Base-by-base conservation (phyloP, 2,888 invertebrate species). In the Eristalis tenax region DNA sequence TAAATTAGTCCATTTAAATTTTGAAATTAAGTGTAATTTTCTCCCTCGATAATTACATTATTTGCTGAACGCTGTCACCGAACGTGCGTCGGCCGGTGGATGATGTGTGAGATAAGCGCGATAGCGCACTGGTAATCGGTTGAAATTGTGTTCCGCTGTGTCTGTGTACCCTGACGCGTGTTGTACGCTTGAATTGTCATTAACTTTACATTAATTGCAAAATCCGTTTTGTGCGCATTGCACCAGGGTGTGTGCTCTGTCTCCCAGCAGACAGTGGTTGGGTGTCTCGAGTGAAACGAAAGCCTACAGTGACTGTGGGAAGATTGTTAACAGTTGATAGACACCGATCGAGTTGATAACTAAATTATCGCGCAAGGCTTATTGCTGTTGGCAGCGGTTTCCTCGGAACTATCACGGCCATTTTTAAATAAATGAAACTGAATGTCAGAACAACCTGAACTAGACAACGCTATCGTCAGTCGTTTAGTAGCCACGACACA, bases 1-100 rank as follows among this genome's bases (percentile, higher is more conserved):
- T 76, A 75, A 80, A 88, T 88, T 83, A 86, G 80, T 86, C 73
- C 75, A 79, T 86, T 86, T 82, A 76, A 86, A 64, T 88, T 76
- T 82, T 76, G 56, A 88, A 50, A 82, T 78, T 77, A 73, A 80
- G 73, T 74, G 84, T 65, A 84, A 81, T 88, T 77, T 81, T 74
- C 76, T 80, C 73, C 77, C 40, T 63, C 63, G 73, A 59, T 80
- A 76, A 87, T 83, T 87, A 73, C 65, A 79, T 69, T 83, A 79
- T 79, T 83, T 66, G 63, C 59, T 40, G 75, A 75, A 69, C 69
- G 56, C 15, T 57, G 69, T 64, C 73, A 22, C n/a, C 15, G 59
- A 26, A 8, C 22, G 35, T n/a, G 22, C n/a, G 15, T 18, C n/a
- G 13, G 57, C 59, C 61, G 38, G 56, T 64, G 28, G 15, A 18